Evolutionary conservation across 2,113 vertebrate genomes (phyloP), one percentile per base, ranked within the genome.

Genomic region (Chelonoidis abingdonii): DNA sequence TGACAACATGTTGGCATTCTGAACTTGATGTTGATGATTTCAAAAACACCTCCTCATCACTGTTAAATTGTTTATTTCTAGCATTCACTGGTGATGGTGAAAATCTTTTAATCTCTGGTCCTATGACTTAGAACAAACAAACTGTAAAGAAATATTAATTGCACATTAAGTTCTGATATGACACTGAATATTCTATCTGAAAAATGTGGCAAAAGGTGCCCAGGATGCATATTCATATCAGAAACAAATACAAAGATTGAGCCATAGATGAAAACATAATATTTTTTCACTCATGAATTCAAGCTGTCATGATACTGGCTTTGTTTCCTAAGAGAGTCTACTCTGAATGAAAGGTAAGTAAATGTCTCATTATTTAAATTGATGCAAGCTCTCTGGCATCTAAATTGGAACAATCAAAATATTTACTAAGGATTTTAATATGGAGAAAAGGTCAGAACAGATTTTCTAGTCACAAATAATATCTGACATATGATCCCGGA

Each of bases 321-420:
- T 76, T 79, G 59, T 52, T 80, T 29, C 29, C 6, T 38, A 83
- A 41, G 29, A 76, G 69, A 87, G 56, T 24, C 21, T 95, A 29
- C 9, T 52, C 19, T 88, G 8, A 49, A 95, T 50, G 92, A 78
- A 92, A 69, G 78, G 16, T 76, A 87, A 92, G 69, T 53, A 2
- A 89, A 22, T 49, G 41, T 81, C 27, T 90, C 62, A 54, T 86
- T 96, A 91, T 91, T 96, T 10, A 93, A 95, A 91, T 94, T 80
- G 72, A 79, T 92, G 10, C 11, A 89, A 11, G 5, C 56, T 96
- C 95, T 93, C 62, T 94, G 80, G n/a, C 92, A 96, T 54, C 3
- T 84, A 84, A 89, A 24, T 97, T 89, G 93, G 16, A 93, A 79
- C 22, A 87, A 83, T 79, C 75, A 94, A 94, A 95, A 93, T 96